Evolutionary conservation across 1,140 invertebrate species (phyloP), one percentile per base, ranked within the genome.

Genomic region (Samia ricini): DNA sequence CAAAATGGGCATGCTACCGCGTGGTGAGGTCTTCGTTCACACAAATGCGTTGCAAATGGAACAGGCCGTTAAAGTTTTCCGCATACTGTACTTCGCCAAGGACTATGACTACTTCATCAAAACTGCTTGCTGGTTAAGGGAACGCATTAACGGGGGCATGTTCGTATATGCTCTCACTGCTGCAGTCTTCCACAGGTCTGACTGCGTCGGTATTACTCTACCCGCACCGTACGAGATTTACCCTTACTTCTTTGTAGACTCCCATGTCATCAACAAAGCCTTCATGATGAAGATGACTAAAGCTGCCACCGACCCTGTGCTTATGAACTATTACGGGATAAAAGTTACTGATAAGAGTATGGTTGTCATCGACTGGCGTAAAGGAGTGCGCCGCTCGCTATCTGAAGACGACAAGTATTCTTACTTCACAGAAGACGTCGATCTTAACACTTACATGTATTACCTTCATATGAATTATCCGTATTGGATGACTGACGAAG

Each of bases 371-470:
- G 87, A 89, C 70, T 85, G 79, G 79, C 83, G 85, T 42, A 89
- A 88, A 66, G 81, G 81, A 18, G 69, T 88, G 18, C 81, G 85
- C 54, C 77, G 78, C 51, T 67, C 71, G 5, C 23, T 89, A 15
- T 70, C 67, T 29, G 63, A 85, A 50, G 64, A 76, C 60, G 90
- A 84, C 71, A 93, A 89, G 61, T 91, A 90, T 58, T 90, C 77
- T 5, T 96, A 96, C 87, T 96, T 95, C 91, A 94, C 93, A 18
- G 94, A 96, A 69, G 95, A 95, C 76, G 88, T 94, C 63, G 92
- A 93, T 56, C 85, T 95, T 19, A 96, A 95, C 87, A 88, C 93
- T 7, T 95, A 91, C 82, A 94, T 95, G 90, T 95, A 93, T 90
- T 94, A 95, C 81, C 88, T 94, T 85, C 93, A 95, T 72, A 85